phyloP scores from a whole-genome alignment of 2,113 vertebrate genomes.

The Myocastor coypus region DNA sequence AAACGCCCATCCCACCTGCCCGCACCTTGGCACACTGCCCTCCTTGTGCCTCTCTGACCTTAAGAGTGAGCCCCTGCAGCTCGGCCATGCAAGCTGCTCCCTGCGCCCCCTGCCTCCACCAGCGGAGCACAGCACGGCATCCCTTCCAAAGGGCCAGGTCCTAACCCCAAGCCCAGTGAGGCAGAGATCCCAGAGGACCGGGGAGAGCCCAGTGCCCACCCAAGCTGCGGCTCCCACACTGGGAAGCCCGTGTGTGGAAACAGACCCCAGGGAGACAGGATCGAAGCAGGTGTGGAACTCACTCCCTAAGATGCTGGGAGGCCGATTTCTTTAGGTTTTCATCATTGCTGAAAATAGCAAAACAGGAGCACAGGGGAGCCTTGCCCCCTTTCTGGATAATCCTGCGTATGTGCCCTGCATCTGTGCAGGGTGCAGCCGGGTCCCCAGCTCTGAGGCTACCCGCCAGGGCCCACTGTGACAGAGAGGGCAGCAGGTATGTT shows the following conservation, averaged over 20 bases:
- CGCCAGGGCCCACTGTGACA: not conserved
- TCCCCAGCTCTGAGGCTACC: not conserved
- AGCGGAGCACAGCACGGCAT: not conserved
- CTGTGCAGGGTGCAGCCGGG: not conserved
- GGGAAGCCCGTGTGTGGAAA: not conserved
- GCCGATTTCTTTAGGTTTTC: not conserved
- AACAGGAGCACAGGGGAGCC: not conserved
- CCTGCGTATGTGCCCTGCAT: not conserved
- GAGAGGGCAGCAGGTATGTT: not conserved
- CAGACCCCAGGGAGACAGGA: not conserved
- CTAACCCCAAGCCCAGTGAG: not conserved
- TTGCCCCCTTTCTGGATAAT: not conserved
- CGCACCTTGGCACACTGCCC: not conserved
- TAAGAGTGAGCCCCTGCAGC: slow-evolving; percentile 62
- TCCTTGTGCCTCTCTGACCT: slow-evolving; percentile 48
- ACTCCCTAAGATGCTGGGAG: not conserved
- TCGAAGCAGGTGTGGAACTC: not conserved
- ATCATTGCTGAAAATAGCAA: not conserved
- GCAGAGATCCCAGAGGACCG: not conserved
- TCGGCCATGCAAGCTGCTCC: not conserved
- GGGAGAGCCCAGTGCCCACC: not conserved
- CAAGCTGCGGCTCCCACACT: not conserved
- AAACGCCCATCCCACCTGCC: slow-evolving; percentile 45
- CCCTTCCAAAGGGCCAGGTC: slow-evolving; percentile 29
- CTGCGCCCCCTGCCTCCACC: too few species aligned